Conservation (phyloP, 2,113 vertebrate species). For the Phylloscopus whistleri region DNA sequence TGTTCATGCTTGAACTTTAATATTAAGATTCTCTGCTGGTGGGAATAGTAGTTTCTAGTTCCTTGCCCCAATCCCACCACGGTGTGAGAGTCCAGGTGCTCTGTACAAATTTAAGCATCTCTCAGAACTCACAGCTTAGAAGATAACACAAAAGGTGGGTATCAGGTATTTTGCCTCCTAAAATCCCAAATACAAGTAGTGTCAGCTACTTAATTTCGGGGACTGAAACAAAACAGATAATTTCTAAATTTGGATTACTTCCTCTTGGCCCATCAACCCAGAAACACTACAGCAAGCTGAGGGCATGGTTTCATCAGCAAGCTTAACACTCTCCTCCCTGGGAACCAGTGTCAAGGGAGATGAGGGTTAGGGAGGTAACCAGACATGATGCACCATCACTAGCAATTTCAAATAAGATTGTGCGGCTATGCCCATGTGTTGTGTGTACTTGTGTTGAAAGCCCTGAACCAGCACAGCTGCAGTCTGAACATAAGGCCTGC, state of each 20-base stretch:
- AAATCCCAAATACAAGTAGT: not conserved
- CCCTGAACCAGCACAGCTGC: not conserved
- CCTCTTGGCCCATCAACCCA: not conserved
- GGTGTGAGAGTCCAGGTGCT: not conserved
- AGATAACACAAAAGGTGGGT: rapidly evolving
- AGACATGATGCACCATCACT: not conserved
- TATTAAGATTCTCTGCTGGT: not conserved
- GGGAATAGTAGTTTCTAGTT: not conserved
- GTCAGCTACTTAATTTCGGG: not conserved
- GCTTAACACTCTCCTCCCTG: not conserved
- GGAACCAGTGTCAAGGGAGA: not conserved
- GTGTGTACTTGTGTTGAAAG: not conserved
- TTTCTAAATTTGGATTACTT: not conserved
- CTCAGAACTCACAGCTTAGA: not conserved
- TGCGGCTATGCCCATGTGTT: not conserved
- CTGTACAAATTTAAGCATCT: not conserved
- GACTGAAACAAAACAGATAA: not conserved
- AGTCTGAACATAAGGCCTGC: not conserved
- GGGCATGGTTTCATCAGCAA: not conserved
- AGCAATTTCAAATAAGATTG: not conserved
- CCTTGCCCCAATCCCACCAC: not conserved
- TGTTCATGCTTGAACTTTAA: not conserved
- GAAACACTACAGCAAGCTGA: not conserved
- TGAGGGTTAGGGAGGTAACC: not conserved
- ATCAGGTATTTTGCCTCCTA: not conserved